Percentiles rank a stretch among this genome's conserved stretches.
Evolutionary conservation across 2,113 vertebrate genomes (phyloP).

Genomic region (Pandion haliaetus): DNA sequence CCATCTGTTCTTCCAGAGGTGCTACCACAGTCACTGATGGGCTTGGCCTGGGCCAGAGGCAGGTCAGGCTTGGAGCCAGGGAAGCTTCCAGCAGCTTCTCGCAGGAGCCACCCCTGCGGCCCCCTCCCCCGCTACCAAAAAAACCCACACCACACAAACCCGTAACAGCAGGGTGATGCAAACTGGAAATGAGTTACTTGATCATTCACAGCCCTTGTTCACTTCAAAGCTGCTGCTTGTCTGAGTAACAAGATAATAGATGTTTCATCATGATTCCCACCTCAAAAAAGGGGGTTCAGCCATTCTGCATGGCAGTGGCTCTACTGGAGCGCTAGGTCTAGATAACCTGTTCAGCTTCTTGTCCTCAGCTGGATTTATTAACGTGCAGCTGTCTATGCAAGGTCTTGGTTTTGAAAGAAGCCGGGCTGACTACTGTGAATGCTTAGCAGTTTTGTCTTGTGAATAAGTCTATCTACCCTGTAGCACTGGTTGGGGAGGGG

Average conservation of each 20-base stretch:
- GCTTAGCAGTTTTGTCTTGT: background rate
- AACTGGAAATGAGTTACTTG: background rate
- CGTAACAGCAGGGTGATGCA: background rate
- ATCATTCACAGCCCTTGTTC: background rate
- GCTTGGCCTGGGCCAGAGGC: too few species aligned
- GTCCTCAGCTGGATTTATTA: background rate
- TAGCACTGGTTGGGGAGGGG: background rate
- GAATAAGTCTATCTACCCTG: accelerated
- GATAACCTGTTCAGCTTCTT: background rate
- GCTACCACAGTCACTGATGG: too few species aligned
- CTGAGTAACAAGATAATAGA: background rate
- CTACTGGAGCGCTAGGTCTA: background rate
- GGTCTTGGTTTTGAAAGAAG: background rate
- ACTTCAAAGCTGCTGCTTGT: background rate
- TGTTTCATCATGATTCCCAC: background rate
- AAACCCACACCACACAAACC: too few species aligned
- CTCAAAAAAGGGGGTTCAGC: background rate
- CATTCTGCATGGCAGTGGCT: background rate
- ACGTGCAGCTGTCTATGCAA: background rate
- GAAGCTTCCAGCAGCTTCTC: too few species aligned
- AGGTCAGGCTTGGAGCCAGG: too few species aligned
- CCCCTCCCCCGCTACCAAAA: too few species aligned
- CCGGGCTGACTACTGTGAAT: accelerated
- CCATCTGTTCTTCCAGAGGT: too few species aligned
- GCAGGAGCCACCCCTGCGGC: too few species aligned